phyloP scores from a whole-genome alignment of 2,113 vertebrate species.

The Eretmochelys imbricata region DNA sequence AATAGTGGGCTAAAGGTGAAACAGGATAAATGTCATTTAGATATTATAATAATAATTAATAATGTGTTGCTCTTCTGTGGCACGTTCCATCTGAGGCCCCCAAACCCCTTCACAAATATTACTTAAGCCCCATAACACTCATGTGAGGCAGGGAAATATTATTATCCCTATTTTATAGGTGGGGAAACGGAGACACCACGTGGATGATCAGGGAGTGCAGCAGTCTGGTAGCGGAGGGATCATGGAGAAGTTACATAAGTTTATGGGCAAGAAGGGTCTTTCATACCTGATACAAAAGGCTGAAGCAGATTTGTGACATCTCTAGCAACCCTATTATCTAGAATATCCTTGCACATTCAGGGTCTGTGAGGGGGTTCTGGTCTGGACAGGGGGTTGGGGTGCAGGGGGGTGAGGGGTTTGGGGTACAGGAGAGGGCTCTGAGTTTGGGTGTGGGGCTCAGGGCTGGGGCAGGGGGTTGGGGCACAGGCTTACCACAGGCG shows the following conservation, averaged over 20 bases:
- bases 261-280: not conserved
- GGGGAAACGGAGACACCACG: not conserved
- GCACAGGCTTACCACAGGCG: too few relatives aligned
- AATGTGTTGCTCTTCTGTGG: not conserved
- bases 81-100: not conserved
- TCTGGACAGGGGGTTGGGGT: too few relatives aligned
- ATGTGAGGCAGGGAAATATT: not conserved
- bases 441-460: too few relatives aligned
- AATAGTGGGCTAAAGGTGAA: not conserved
- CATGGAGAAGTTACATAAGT: not conserved
- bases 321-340: not conserved
- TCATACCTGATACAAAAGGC: not conserved
- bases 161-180: not conserved
- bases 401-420: too few relatives aligned
- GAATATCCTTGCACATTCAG: not conserved
- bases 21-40: not conserved
- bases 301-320: not conserved
- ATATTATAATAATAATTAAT: not conserved
- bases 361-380: too few relatives aligned
- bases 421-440: too few relatives aligned
- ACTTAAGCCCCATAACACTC: not conserved
- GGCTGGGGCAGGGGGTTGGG: too few relatives aligned
- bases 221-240: not conserved
- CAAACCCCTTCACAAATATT: not conserved
- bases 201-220: not conserved